Base-by-base conservation (phyloP, 2,113 vertebrate genomes). In the Nannospalax galili region DNA sequence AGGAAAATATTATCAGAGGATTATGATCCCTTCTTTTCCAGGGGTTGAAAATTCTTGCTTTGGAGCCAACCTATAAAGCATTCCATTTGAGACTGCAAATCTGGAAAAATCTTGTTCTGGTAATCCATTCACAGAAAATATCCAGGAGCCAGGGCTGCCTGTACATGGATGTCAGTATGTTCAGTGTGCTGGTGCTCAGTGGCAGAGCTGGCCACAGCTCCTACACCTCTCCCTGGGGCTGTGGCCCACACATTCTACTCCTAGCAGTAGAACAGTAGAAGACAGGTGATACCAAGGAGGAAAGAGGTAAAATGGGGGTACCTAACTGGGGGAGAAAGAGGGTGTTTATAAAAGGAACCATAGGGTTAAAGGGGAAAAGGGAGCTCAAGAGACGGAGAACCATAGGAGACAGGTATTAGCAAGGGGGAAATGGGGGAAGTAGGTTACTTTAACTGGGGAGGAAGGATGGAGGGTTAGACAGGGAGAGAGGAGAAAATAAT, bases 1-100 rank as follows among this genome's bases (percentile, higher is more conserved):
- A 85, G 95, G 96, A 96, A 97, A 97, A 97, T 97, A 95, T 96
- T 92, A 90, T 92, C 89, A 58, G 45, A 96, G 58, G 62, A 70
- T 93, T 74, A 91, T 79, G 90, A 96, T 65, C 77, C 64, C 56
- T 93, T 93, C 89, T 95, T 94, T 97, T 81, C 91, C 95, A 95
- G 81, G 84, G 80, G 58, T 14, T 52, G 84, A 84, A 89, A 74
- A 97, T 95, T 96, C 91, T 86, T 84, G 52, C 82, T 95, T 90
- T 84, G 73, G 48, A 89, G 90, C 84, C 95, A 95, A 70, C 56
- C 84, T 90, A 52, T 85, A 65, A 91, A 86, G 67, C 12, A 6
- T 89, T 86, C 37, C 72, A 58, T 84, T 52, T 12, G 75, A 85
- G 52, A 19, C 40, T 90, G 69, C 4, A 17, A 75, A 88, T 84